A percentile compares a stretch with the other conserved stretches of the same genome.
Evolutionary conservation across 1,140 invertebrate genomes (phyloP).

Genomic region (Plutomurus gul): DNA sequence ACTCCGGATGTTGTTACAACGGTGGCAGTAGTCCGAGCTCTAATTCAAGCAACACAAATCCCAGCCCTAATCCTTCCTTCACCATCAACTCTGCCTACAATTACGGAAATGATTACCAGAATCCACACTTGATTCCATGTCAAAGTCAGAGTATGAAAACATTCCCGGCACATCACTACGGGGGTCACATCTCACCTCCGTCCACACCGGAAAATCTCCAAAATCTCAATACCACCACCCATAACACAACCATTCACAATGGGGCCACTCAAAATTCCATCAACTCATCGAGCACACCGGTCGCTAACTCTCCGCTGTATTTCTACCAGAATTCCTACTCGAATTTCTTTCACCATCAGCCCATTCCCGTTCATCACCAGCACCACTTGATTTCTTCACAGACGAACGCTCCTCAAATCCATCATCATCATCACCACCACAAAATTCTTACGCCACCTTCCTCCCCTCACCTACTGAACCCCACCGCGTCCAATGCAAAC

Average conservation of each 20-base stretch:
- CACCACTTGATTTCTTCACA: not conserved
- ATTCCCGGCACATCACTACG: constrained; percentile 33
- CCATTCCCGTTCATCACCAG: constrained; percentile 15
- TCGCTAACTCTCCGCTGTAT: not conserved
- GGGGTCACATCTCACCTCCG: constrained; percentile 60
- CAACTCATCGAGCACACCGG: not conserved
- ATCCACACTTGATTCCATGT: constrained; percentile 23
- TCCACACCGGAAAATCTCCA: constrained; percentile 59
- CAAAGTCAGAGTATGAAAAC: not conserved
- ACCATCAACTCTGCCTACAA: not conserved
- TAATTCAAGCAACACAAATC: not conserved
- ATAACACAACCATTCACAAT: not conserved
- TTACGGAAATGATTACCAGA: constrained; percentile 49
- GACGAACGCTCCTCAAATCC: not conserved
- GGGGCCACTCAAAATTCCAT: not conserved
- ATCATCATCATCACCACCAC: constrained; percentile 44
- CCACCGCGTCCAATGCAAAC: not conserved
- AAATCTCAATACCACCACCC: constrained; percentile 28
- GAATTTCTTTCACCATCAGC: constrained; percentile 42
- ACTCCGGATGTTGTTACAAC: not conserved
- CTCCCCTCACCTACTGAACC: constrained; percentile 51
- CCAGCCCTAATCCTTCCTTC: not conserved
- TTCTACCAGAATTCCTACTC: constrained; percentile 28
- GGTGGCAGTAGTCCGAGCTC: not conserved
- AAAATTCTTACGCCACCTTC: constrained; percentile 56